These are phyloP conservation scores for Zosterops lateralis DNA, from an alignment of 2,113 vertebrate species.

Conservation along the genomic window DNA sequence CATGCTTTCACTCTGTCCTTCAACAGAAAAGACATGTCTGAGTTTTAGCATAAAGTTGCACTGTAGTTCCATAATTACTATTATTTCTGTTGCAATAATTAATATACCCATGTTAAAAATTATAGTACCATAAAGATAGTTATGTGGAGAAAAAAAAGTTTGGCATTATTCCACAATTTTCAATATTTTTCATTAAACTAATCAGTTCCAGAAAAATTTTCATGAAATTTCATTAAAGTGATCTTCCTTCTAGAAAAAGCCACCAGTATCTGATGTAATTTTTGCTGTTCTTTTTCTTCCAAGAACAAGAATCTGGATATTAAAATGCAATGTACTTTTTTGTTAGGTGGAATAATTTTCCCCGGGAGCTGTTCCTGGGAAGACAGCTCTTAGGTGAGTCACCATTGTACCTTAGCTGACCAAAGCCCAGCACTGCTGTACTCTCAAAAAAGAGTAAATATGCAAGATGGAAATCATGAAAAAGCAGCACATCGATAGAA, in stretches of 20 bases:
- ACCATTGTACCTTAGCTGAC: not conserved
- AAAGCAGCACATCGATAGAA: not conserved
- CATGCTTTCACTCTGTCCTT: not conserved
- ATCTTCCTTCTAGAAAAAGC: not conserved
- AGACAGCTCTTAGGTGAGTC: not conserved
- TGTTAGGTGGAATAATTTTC: not conserved
- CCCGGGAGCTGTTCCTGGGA: not conserved
- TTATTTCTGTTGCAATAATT: not conserved
- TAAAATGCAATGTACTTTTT: not conserved
- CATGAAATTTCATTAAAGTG: too few relatives aligned
- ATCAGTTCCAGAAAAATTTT: not conserved
- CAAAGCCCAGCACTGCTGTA: not conserved
- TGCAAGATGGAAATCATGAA: not conserved
- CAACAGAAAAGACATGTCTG: not conserved
- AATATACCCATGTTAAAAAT: not conserved
- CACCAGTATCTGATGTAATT: not conserved
- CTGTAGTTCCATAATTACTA: not conserved
- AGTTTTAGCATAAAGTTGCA: not conserved
- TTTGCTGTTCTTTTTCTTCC: not conserved
- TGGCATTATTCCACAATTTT: not conserved
- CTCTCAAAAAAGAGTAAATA: not conserved
- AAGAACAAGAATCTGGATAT: not conserved
- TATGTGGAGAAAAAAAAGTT: not conserved
- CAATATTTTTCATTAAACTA: not conserved
- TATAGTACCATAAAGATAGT: not conserved